Evolutionary conservation across 2,888 invertebrate genomes (phyloP).

Genomic region (Dermolepida albohirtum): DNA sequence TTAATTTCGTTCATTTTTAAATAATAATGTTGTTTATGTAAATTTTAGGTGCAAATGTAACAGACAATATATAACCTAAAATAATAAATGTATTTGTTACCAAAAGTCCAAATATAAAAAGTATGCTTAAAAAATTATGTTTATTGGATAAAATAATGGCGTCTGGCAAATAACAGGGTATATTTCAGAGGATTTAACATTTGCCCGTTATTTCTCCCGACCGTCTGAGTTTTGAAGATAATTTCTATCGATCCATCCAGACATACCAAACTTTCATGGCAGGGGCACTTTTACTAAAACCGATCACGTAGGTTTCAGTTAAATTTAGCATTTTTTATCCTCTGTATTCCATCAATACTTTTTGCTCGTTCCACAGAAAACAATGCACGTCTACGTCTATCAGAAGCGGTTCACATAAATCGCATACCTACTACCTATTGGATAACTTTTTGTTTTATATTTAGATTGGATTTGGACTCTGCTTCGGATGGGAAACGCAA

Average conservation of each 20-base stretch:
- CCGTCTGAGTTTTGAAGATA: slow-evolving; percentile 30
- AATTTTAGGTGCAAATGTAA: too few relatives aligned
- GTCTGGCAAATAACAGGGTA: slow-evolving; percentile 25
- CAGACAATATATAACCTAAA: too few relatives aligned
- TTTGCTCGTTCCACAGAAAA: slow-evolving; percentile 18
- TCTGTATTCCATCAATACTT: slow-evolving; percentile 11
- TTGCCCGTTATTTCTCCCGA: slow-evolving; percentile 15
- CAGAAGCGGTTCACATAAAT: slow-evolving; percentile 36
- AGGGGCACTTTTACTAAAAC: slow-evolving; percentile 19
- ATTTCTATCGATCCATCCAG: slow-evolving; percentile 28
- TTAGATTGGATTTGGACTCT: slow-evolving; percentile 30
- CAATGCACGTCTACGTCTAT: slow-evolving; percentile 25
- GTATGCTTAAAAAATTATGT: background rate
- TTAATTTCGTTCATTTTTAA: too few relatives aligned
- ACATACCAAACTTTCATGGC: slow-evolving; percentile 1
- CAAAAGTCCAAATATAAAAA: background rate
- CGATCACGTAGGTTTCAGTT: slow-evolving; percentile 27
- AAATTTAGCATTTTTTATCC: slow-evolving; percentile 25
- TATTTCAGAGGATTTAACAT: slow-evolving; percentile 20
- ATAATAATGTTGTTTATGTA: too few relatives aligned
- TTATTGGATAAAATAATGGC: slow-evolving; percentile 12
- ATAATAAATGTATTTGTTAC: too few relatives aligned
- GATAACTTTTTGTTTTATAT: slow-evolving; percentile 37
- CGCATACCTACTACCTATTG: slow-evolving; percentile 27
- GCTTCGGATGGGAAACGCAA: slow-evolving; percentile 5